Evolutionary conservation across 2,797 vertebrate genomes (phyloP).

Genomic region (Darevskia mixta): DNA sequence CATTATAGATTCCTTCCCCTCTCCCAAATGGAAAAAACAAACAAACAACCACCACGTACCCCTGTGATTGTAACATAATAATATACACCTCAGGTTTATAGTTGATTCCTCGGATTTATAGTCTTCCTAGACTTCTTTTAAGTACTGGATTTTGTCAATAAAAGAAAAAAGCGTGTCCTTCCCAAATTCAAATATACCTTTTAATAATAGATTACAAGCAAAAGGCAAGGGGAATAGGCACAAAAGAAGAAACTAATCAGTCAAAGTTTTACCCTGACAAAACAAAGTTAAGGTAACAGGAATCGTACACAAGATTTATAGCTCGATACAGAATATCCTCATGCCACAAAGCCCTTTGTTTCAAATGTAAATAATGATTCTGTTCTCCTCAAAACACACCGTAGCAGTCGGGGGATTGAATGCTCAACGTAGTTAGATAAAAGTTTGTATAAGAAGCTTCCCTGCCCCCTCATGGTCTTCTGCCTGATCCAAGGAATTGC

Average conservation of each 20-base stretch:
- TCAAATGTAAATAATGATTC: slow-evolving; percentile 43
- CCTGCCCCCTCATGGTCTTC: neutral
- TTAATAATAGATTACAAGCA: slow-evolving; percentile 62
- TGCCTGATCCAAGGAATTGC: neutral
- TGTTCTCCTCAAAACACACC: slow-evolving; percentile 6
- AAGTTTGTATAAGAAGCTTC: neutral
- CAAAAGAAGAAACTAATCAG: slow-evolving; percentile 39
- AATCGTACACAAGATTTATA: slow-evolving; percentile 24
- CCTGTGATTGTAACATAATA: neutral
- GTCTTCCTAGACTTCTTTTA: neutral
- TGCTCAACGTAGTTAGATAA: neutral
- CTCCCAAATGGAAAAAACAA: neutral
- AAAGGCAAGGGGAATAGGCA: slow-evolving; percentile 31
- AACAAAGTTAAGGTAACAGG: slow-evolving; percentile 45
- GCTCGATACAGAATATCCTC: slow-evolving; percentile 37
- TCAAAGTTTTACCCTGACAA: slow-evolving; percentile 56
- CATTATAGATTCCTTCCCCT: neutral
- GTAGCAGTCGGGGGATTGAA: neutral
- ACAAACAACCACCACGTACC: neutral
- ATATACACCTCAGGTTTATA: neutral
- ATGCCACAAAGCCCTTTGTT: slow-evolving; percentile 35
- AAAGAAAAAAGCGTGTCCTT: slow-evolving; percentile 37
- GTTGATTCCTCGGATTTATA: neutral
- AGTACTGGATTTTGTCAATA: slow-evolving; percentile 19
- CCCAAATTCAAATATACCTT: slow-evolving; percentile 47